Percentiles rank a stretch among this genome's conserved stretches.
These are phyloP conservation scores for Lepeophtheirus salmonis DNA, from an alignment of 1,140 invertebrate genomes.

Conservation along the genomic window DNA sequence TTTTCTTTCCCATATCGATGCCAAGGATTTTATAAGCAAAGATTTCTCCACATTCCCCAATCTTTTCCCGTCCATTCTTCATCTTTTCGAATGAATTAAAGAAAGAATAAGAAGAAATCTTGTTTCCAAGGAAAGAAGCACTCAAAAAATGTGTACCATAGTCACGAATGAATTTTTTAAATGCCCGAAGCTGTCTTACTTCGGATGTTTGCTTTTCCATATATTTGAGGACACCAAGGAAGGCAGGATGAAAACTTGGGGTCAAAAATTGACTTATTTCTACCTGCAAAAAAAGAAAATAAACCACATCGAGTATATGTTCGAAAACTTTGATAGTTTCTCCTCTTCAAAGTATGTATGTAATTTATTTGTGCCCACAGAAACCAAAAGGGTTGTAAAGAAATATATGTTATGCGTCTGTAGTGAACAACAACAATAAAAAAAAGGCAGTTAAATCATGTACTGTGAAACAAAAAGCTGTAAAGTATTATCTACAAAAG, in stretches of 20 bases:
- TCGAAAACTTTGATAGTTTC: too few species aligned
- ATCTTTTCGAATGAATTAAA: slow-evolving; percentile 5
- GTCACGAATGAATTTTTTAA: slow-evolving; percentile 7
- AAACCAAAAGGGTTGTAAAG: too few species aligned
- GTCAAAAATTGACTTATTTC: slow-evolving; percentile 13
- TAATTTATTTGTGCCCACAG: too few species aligned
- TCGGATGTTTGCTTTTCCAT: not conserved
- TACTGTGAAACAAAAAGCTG: too few species aligned
- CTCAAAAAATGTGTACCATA: slow-evolving; percentile 7
- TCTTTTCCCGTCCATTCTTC: slow-evolving; percentile 1
- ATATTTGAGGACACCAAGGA: slow-evolving; percentile 3
- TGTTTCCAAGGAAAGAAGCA: not conserved
- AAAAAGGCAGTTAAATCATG: too few species aligned
- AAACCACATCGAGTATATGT: too few species aligned
- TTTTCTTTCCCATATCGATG: not conserved
- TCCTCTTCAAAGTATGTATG: too few species aligned
- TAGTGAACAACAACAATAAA: too few species aligned
- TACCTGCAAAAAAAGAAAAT: not conserved
- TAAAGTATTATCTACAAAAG: too few species aligned
- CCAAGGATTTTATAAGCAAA: not conserved
- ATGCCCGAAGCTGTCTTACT: slow-evolving; percentile 4
- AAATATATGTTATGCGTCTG: too few species aligned
- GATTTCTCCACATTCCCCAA: not conserved
- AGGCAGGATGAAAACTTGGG: slow-evolving; percentile 8
- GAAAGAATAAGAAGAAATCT: not conserved